Conservation (phyloP, 2,888 invertebrate genomes). For the Tipula unca region DNA sequence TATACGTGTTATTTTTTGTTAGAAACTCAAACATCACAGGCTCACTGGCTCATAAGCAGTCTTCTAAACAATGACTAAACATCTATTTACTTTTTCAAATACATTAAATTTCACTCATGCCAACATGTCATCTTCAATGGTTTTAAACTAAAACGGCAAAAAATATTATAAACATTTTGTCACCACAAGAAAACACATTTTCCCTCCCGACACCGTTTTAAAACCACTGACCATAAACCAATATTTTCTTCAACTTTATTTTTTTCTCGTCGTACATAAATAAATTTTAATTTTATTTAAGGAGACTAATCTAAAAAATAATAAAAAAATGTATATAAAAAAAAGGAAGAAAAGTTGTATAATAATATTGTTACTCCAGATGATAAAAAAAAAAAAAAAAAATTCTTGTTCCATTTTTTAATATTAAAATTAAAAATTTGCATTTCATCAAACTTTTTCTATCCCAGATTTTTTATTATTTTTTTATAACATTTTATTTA, state of each 20-base stretch:
- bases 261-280: neutral
- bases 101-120: neutral
- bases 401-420: neutral
- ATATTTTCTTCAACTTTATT: neutral
- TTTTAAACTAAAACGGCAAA: neutral
- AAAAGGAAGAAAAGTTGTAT: neutral
- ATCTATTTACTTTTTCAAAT: neutral
- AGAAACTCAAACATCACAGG: too few relatives aligned
- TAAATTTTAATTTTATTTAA: neutral
- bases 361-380: neutral
- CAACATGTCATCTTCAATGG: neutral
- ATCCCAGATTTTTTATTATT: neutral
- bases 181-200: neutral
- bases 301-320: constrained; percentile 3
- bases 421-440: constrained; percentile 8
- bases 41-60: too few relatives aligned
- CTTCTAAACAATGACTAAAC: too few relatives aligned
- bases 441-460: constrained; percentile 8
- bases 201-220: neutral
- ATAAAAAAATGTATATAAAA: neutral
- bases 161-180: neutral
- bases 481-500: neutral
- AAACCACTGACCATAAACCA: constrained; percentile 8
- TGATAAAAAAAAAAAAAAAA: neutral
- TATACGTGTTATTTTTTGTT: too few relatives aligned